phyloP scores from a whole-genome alignment of 2,888 invertebrate species.

The Aphodius granarius region DNA sequence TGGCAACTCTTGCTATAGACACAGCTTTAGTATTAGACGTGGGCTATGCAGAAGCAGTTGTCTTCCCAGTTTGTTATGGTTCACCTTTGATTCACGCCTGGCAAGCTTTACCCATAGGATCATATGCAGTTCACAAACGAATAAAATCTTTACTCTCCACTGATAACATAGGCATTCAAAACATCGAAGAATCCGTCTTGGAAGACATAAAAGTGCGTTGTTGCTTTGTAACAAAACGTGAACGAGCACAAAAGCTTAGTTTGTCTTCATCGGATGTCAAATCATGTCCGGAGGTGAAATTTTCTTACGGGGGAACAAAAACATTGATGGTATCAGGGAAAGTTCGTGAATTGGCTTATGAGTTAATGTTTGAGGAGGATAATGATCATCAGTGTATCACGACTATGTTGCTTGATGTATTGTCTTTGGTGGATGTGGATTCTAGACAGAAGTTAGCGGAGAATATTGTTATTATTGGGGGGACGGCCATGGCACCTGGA shows the following conservation, averaged over 20 bases:
- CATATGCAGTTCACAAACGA: constrained; percentile 66
- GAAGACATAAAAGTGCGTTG: constrained; percentile 80
- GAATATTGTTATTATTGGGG: constrained; percentile 86
- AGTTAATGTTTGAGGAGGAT: constrained; percentile 84
- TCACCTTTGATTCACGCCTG: constrained; percentile 83
- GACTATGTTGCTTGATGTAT: constrained; percentile 82
- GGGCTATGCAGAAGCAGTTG: constrained; percentile 81
- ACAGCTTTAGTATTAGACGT: constrained; percentile 86
- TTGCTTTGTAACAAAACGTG: constrained; percentile 82
- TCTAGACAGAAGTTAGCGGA: constrained; percentile 74
- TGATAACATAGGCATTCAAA: constrained; percentile 54
- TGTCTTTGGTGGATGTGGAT: constrained; percentile 83
- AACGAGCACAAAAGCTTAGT: constrained; percentile 64
- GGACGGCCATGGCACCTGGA: constrained; percentile 81
- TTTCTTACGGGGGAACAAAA: constrained; percentile 67
- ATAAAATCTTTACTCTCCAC: constrained; percentile 52
- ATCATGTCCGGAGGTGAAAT: constrained; percentile 65
- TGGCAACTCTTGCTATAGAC: constrained; percentile 79
- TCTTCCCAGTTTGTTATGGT: constrained; percentile 85
- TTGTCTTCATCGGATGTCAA: constrained; percentile 53
- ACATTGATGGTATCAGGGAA: constrained; percentile 67
- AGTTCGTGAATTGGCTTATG: constrained; percentile 79
- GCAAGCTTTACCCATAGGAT: constrained; percentile 80
- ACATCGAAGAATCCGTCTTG: constrained; percentile 60
- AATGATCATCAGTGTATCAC: constrained; percentile 80